Conservation (phyloP, 2,888 invertebrate genomes). For the Diaperis boleti region DNA sequence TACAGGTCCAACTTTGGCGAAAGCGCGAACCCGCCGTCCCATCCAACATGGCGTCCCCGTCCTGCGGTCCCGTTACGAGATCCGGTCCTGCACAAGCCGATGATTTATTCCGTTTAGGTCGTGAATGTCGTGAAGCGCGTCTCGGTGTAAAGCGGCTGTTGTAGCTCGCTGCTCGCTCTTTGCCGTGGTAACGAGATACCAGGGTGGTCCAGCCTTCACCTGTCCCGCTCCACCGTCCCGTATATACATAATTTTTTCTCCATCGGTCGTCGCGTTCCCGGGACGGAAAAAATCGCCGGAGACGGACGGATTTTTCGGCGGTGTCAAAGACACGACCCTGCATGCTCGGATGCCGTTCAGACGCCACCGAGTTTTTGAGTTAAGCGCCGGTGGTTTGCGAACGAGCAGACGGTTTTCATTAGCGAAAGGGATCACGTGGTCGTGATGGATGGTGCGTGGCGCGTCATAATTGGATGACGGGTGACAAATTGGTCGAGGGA, state of each 20-base stretch:
- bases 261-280: too few relatives aligned
- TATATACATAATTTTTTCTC: neutral
- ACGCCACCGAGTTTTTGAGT: slow-evolving; percentile 57
- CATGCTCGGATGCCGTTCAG: slow-evolving; percentile 59
- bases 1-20: too few relatives aligned
- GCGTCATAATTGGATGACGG: slow-evolving; percentile 9
- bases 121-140: slow-evolving; percentile 56
- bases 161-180: slow-evolving; percentile 47
- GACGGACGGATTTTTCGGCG: slow-evolving; percentile 63
- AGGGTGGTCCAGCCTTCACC: slow-evolving; percentile 64
- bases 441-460: neutral
- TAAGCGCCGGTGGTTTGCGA: slow-evolving; percentile 19
- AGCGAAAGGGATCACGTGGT: slow-evolving; percentile 8
- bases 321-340: slow-evolving; percentile 61
- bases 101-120: slow-evolving; percentile 56
- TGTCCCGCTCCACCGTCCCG: slow-evolving; percentile 52
- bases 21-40: neutral
- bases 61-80: slow-evolving; percentile 1
- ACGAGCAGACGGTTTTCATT: slow-evolving; percentile 27
- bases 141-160: slow-evolving; percentile 49
- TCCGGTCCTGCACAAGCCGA: slow-evolving; percentile 37
- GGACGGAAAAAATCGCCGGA: neutral
- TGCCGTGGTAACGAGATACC: slow-evolving; percentile 63
- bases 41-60: neutral
- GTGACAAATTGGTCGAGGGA: slow-evolving; percentile 15